phyloP scores from a whole-genome alignment of 2,888 invertebrate genomes.

The Parasteatoda lunata region DNA sequence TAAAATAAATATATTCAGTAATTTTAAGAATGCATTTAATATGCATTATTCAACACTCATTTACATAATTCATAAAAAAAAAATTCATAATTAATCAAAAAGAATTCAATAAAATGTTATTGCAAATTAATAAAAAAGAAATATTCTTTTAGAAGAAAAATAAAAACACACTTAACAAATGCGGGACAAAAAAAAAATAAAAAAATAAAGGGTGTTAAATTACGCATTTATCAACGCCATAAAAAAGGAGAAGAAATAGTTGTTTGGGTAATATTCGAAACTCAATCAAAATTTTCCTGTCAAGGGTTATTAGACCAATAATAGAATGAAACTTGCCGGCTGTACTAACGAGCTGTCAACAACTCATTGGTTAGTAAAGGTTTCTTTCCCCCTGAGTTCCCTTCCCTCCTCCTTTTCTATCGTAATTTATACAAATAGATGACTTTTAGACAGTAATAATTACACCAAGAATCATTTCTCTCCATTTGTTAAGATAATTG shows the following conservation, averaged over 20 bases:
- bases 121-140: too few relatives aligned
- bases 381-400: not conserved
- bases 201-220: conserved; percentile 5
- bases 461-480: conserved; percentile 10
- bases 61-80: too few relatives aligned
- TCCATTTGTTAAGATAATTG: conserved; percentile 21
- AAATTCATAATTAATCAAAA: too few relatives aligned
- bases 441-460: conserved; percentile 12
- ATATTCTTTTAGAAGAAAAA: too few relatives aligned
- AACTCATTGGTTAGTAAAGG: conserved; percentile 22
- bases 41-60: too few relatives aligned
- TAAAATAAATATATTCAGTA: too few relatives aligned
- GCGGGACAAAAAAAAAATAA: not conserved
- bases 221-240: conserved; percentile 2
- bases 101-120: too few relatives aligned
- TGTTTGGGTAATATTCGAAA: conserved; percentile 9
- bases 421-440: conserved; percentile 8
- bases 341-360: conserved; percentile 23
- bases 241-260: not conserved
- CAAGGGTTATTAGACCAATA: conserved; percentile 39
- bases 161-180: not conserved
- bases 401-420: not conserved
- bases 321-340: conserved; percentile 25
- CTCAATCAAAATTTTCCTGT: conserved; percentile 49
- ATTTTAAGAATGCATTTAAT: too few relatives aligned